These are phyloP conservation scores for Empis stercorea DNA, from an alignment of 2,888 invertebrate genomes.

Conservation along the genomic window DNA sequence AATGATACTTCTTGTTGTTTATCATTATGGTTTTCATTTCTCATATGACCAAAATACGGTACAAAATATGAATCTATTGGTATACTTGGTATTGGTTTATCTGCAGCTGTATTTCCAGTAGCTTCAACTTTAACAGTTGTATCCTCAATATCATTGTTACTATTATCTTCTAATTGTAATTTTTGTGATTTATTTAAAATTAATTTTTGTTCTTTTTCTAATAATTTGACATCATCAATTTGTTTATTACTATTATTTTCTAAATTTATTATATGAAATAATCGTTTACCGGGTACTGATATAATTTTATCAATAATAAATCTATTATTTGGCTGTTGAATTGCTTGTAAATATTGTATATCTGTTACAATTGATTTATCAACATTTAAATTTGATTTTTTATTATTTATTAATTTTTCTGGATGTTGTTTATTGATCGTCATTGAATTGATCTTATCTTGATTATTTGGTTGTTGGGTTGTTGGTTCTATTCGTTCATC, in stretches of 20 bases:
- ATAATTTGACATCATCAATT: no score
- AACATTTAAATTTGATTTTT: neutral
- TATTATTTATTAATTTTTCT: conserved; percentile 4
- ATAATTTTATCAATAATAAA: conserved; percentile 30
- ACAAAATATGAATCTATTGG: conserved; percentile 29
- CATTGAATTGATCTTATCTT: no score
- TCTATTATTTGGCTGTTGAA: conserved; percentile 26
- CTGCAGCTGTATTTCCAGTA: conserved; percentile 27
- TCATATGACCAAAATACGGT: conserved; percentile 21
- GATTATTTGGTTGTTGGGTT: conserved; percentile 12
- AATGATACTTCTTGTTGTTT: conserved; percentile 28
- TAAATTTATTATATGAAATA: conserved; percentile 16
- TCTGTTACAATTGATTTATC: conserved; percentile 8
- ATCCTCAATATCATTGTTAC: conserved; percentile 3
- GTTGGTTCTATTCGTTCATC: conserved; percentile 22
- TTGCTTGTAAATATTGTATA: conserved; percentile 22
- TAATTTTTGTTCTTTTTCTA: neutral
- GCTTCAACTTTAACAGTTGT: conserved; percentile 24
- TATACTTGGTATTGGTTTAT: conserved; percentile 26
- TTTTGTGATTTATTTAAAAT: neutral
- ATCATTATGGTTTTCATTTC: conserved; percentile 5
- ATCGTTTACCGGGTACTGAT: conserved; percentile 24
- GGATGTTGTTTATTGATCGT: no score
- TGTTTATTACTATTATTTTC: conserved; percentile 9
- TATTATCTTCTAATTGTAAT: neutral